Evolutionary conservation across 2,888 invertebrate genomes (phyloP).

Genomic region (Dastarcus helophoroides): DNA sequence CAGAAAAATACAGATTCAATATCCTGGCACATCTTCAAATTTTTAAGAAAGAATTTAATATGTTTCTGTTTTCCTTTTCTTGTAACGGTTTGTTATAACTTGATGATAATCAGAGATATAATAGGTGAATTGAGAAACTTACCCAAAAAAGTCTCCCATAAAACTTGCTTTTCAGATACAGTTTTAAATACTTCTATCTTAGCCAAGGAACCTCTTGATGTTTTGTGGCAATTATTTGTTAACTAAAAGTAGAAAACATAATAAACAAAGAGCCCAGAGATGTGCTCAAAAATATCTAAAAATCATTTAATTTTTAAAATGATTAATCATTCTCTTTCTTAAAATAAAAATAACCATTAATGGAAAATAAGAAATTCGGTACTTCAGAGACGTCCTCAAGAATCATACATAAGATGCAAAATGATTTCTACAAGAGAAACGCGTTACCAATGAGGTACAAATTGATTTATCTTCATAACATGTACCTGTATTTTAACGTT

Average conservation of each 20-base stretch:
- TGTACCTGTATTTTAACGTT: slow-evolving; percentile 31
- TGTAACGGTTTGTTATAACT: too few species aligned
- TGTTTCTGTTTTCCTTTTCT: too few species aligned
- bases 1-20: too few species aligned
- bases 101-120: too few species aligned
- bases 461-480: too few species aligned
- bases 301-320: background rate
- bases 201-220: slow-evolving; percentile 48
- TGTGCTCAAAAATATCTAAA: background rate
- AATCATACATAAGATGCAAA: background rate
- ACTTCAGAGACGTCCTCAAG: too few species aligned
- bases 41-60: too few species aligned
- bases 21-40: too few species aligned
- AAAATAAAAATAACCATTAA: too few species aligned
- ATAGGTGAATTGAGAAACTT: slow-evolving; percentile 13
- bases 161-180: slow-evolving; percentile 45
- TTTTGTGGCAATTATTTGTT: slow-evolving; percentile 36
- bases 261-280: too few species aligned
- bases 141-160: slow-evolving; percentile 63
- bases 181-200: slow-evolving; percentile 46
- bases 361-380: too few species aligned
- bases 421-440: background rate
- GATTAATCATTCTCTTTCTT: too few species aligned
- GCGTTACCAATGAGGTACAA: background rate
- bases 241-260: slow-evolving; percentile 21